Conservation (phyloP, 2,888 invertebrate species). For the Drosophila cognata region DNA sequence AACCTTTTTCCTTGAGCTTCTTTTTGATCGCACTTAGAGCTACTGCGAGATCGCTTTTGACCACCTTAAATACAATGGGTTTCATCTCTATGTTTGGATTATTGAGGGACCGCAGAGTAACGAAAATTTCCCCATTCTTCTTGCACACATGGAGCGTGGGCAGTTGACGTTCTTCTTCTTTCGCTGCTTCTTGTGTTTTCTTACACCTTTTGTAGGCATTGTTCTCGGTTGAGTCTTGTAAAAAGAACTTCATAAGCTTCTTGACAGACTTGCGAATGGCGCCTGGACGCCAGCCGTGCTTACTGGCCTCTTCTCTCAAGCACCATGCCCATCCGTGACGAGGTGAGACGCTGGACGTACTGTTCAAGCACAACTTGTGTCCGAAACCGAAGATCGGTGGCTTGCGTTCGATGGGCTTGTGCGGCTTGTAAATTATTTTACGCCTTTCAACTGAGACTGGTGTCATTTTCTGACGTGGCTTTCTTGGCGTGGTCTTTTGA, state of each 20-base stretch:
- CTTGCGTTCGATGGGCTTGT: conserved; percentile 62
- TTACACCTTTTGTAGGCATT: conserved; percentile 45
- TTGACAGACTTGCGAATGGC: conserved; percentile 82
- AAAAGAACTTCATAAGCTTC: conserved; percentile 82
- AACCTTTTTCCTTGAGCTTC: conserved; percentile 86
- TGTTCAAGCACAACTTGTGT: conserved; percentile 87
- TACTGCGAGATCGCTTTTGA: conserved; percentile 86
- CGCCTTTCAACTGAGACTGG: background rate
- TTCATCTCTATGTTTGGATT: conserved; percentile 77
- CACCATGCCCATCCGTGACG: conserved; percentile 90
- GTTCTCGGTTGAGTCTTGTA: conserved; percentile 70
- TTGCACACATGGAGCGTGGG: conserved; percentile 88
- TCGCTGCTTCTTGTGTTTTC: conserved; percentile 81
- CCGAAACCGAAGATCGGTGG: conserved; percentile 80
- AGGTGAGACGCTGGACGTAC: conserved; percentile 86
- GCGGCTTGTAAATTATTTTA: background rate
- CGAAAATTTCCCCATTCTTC: conserved; percentile 88
- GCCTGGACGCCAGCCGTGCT: conserved; percentile 83
- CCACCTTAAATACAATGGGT: conserved; percentile 89
- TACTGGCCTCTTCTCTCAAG: conserved; percentile 55
- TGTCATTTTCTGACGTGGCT: background rate
- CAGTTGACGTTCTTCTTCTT: conserved; percentile 76
- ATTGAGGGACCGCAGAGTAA: conserved; percentile 84
- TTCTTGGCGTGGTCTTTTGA: background rate
- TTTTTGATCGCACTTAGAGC: conserved; percentile 86